These are phyloP conservation scores for Pimephales promelas DNA, from an alignment of 2,113 vertebrate species.

Conservation along the genomic window DNA sequence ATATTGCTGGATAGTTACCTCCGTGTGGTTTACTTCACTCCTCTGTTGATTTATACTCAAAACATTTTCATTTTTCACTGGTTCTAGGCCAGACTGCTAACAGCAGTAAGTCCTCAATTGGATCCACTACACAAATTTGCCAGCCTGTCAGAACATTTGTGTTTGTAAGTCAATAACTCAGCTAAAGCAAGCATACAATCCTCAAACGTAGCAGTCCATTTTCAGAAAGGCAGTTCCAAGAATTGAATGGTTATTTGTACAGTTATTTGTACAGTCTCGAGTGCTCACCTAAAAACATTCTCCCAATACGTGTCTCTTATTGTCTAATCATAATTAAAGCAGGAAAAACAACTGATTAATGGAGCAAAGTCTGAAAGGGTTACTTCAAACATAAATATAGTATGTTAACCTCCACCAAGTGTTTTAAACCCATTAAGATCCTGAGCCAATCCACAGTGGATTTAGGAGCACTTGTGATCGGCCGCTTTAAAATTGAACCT, in stretches of 20 bases:
- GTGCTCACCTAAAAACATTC: not conserved
- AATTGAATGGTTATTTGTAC: not conserved
- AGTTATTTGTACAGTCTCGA: not conserved
- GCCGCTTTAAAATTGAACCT: not conserved
- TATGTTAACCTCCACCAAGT: not conserved
- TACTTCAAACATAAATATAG: not conserved
- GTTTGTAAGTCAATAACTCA: not conserved
- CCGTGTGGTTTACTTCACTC: not conserved
- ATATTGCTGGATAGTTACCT: not conserved
- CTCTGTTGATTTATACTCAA: not conserved
- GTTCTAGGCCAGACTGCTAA: not conserved
- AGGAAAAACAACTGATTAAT: not conserved
- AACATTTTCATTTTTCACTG: not conserved
- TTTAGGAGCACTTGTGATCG: not conserved
- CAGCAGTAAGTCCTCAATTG: not conserved
- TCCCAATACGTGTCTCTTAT: not conserved
- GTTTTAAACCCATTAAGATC: not conserved
- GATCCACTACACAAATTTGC: not conserved
- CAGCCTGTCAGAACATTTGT: slow-evolving; percentile 6
- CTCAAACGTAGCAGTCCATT: not conserved
- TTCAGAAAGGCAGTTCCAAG: not conserved
- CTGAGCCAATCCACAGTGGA: not conserved
- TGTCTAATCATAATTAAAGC: not conserved
- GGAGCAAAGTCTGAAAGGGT: slow-evolving; percentile 2
- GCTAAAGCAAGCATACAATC: not conserved